Conservation (phyloP, 2,113 vertebrate species). For the Geococcyx californianus region DNA sequence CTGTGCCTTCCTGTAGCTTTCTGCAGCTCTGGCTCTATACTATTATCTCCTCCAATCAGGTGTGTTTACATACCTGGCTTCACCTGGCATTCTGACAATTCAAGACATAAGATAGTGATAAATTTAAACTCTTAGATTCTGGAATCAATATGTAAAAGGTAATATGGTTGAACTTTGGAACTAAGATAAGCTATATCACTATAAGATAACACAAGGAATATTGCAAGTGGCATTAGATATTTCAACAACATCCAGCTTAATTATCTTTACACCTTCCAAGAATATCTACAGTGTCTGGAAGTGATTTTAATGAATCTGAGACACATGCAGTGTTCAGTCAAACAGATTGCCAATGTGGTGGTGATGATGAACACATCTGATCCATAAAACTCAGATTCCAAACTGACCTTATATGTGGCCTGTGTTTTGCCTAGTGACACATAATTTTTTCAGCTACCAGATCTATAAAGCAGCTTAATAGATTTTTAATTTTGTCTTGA, state of each 20-base stretch:
- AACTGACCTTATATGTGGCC: background rate
- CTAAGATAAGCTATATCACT: background rate
- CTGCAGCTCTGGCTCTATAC: background rate
- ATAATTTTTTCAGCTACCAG: background rate
- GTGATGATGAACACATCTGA: background rate
- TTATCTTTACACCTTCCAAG: background rate
- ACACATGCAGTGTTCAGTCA: background rate
- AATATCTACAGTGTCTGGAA: background rate
- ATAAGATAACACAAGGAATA: background rate
- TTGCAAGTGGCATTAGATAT: background rate
- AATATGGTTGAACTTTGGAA: background rate
- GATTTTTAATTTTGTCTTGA: background rate
- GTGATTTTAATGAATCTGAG: background rate
- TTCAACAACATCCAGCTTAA: background rate
- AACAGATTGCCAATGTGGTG: rapidly evolving
- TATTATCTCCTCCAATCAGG: background rate
- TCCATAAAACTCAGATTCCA: background rate
- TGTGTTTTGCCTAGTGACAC: background rate
- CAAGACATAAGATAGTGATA: background rate
- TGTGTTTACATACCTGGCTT: background rate
- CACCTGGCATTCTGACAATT: background rate
- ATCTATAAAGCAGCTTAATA: background rate
- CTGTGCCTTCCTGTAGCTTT: background rate
- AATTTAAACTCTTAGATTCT: background rate
- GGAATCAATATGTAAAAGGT: background rate